Evolutionary conservation across 2,888 invertebrate species (phyloP).

Genomic region (Silvanus unidentatus): DNA sequence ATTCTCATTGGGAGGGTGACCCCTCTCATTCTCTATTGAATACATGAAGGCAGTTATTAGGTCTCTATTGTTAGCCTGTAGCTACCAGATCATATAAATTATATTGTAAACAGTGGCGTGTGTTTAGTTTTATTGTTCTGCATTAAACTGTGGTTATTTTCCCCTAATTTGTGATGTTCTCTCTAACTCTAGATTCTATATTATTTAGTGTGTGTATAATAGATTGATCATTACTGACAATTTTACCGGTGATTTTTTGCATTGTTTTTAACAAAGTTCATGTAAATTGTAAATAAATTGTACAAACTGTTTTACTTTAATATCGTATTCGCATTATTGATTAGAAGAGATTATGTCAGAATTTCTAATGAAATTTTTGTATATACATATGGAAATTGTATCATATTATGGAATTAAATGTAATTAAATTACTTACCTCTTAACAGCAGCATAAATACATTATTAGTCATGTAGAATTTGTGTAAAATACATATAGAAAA

Average conservation of each 20-base stretch:
- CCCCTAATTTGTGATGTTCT: slow-evolving; percentile 16
- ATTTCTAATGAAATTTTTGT: slow-evolving; percentile 2
- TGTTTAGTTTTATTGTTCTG: slow-evolving; percentile 38
- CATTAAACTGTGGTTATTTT: slow-evolving; percentile 39
- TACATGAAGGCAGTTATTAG: slow-evolving; percentile 47
- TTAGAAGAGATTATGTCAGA: no score
- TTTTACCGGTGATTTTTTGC: background rate
- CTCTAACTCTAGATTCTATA: slow-evolving; percentile 2
- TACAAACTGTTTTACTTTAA: no score
- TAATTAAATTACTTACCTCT: no score
- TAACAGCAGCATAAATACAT: no score
- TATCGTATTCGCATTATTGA: no score
- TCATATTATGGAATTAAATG: no score
- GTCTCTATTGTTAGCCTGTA: slow-evolving; percentile 46
- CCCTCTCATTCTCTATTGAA: slow-evolving; percentile 32
- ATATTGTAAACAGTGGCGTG: slow-evolving; percentile 47
- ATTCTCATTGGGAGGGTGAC: slow-evolving; percentile 25
- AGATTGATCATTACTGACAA: background rate
- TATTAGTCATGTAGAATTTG: no score
- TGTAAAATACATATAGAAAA: no score
- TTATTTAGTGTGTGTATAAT: background rate
- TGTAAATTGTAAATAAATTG: no score
- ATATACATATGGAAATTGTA: slow-evolving; percentile 2
- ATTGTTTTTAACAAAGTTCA: no score
- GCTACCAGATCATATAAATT: slow-evolving; percentile 48